phyloP scores from a whole-genome alignment of 2,113 vertebrate genomes.

The Aldabrachelys gigantea region DNA sequence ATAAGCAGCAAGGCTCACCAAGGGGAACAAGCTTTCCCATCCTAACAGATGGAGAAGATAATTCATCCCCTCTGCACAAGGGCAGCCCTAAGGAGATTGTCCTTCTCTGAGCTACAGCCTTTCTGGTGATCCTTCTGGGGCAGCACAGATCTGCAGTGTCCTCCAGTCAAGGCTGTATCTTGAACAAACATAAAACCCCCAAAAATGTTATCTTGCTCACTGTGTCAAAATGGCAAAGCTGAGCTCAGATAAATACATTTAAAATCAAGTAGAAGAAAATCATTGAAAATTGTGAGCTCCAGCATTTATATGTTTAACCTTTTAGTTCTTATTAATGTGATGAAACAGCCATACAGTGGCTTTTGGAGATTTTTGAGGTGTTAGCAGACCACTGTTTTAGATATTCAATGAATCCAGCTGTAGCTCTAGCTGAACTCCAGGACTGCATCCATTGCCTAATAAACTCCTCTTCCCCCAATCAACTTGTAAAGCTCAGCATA shows the following conservation, averaged over 20 bases:
- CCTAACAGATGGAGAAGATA: rapidly evolving
- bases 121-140: rapidly evolving
- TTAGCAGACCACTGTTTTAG: neutral
- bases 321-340: neutral
- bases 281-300: neutral
- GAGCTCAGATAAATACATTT: rapidly evolving
- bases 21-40: no score
- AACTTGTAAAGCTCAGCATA: neutral
- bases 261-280: neutral
- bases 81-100: rapidly evolving
- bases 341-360: neutral
- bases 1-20: neutral
- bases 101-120: neutral
- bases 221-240: rapidly evolving
- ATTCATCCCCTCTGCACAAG: rapidly evolving
- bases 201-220: neutral
- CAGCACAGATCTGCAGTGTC: neutral
- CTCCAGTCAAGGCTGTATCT: neutral
- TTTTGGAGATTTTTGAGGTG: neutral
- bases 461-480: constrained; percentile 11
- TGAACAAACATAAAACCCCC: neutral
- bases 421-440: neutral
- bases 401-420: neutral
- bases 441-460: neutral
- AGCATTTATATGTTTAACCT: neutral